Percentiles rank a stretch among this genome's conserved stretches.
These are phyloP conservation scores for Choloepus hoffmanni DNA, from an alignment of 2,113 vertebrate genomes.

Conservation along the genomic window DNA sequence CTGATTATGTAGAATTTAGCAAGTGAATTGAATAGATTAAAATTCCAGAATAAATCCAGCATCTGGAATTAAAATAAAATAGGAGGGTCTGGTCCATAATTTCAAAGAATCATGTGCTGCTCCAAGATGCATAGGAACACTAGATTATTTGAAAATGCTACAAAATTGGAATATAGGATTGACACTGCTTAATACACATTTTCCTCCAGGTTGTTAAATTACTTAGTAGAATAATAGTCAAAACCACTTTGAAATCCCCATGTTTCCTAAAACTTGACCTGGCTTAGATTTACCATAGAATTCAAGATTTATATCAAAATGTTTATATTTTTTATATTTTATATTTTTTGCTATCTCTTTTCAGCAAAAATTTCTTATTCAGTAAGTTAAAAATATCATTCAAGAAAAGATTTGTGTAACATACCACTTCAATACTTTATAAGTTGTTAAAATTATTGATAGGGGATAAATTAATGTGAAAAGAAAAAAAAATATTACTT, in stretches of 20 bases:
- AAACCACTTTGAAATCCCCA: background rate
- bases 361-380: background rate
- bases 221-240: background rate
- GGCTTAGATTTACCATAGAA: background rate
- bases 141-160: background rate
- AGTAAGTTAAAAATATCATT: background rate
- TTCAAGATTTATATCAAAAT: background rate
- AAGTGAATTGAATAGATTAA: background rate
- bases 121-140: background rate
- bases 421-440: background rate
- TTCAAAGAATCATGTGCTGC: background rate
- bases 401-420: background rate
- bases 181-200: background rate
- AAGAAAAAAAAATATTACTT: background rate
- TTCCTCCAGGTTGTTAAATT: background rate
- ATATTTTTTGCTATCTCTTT: background rate
- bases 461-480: background rate
- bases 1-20: background rate
- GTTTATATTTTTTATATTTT: background rate
- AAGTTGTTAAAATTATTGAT: background rate
- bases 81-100: background rate
- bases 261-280: background rate
- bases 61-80: background rate
- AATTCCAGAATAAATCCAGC: background rate
- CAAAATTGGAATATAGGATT: background rate